A percentile compares a stretch with the other conserved stretches of the same genome.
Evolutionary conservation across 2,113 vertebrate species (phyloP).

Genomic region (Euleptes europaea): DNA sequence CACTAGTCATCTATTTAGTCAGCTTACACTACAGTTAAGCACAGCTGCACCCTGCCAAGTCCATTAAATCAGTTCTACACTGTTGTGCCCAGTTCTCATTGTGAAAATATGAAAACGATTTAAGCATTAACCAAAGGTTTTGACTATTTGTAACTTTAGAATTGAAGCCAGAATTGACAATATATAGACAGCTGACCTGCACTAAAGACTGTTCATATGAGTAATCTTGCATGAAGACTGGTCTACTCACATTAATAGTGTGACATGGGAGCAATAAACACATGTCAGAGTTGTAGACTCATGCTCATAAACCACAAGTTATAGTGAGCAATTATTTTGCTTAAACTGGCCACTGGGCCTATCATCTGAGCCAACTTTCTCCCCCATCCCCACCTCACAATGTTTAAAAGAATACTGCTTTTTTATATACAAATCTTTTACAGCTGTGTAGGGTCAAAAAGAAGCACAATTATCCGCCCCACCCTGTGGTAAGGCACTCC

Average conservation of each 20-base stretch:
- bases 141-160: too few relatives aligned
- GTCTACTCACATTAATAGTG: background rate
- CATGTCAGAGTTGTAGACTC: background rate
- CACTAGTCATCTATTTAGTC: background rate
- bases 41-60: too few relatives aligned
- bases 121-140: background rate
- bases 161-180: too few relatives aligned
- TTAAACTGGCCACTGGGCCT: background rate
- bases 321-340: background rate
- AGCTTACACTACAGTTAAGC: too few relatives aligned
- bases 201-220: too few relatives aligned
- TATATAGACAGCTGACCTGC: too few relatives aligned
- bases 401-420: background rate
- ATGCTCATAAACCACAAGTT: background rate
- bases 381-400: background rate
- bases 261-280: background rate
- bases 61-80: too few relatives aligned
- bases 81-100: background rate
- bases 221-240: too few relatives aligned
- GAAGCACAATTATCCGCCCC: background rate
- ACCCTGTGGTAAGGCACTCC: background rate
- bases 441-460: too few relatives aligned
- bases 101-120: background rate
- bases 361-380: background rate
- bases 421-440: background rate